Evolutionary conservation across 2,113 vertebrate species (phyloP), one percentile per base, ranked within the genome.

Genomic region (Oryzias melastigma): DNA sequence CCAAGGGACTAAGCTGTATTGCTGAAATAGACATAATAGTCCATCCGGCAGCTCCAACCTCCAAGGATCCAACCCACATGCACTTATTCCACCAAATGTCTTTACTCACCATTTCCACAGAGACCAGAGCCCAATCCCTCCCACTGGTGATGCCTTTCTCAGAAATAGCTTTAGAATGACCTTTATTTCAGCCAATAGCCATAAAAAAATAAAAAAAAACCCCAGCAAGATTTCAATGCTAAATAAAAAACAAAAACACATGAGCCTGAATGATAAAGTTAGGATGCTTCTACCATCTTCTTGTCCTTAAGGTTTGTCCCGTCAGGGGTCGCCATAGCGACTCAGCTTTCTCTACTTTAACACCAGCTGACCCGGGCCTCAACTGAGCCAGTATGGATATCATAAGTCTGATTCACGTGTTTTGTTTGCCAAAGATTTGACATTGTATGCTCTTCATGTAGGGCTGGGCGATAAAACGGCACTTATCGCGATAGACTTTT

Each of bases 21-120:
- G 73, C 70, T 77, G 68, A 82, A 71, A 71, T 65, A 52, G 53
- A 73, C 60, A 83, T 72, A 86, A 85, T 82, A 83, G 66, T 69
- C 48, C 71, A 63, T 79, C 40, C 19, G 61, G 62, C 53, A 52
- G 51, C 62, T 58, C 47, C 50, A 71, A 42, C n/a, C 42, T 63
- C 61, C 61, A 7, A 3, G 58, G 53, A 29, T 64, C 51, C 58
- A 60, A 57, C 60, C 66, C 69, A 65, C 71, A 80, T 61, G 62
- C 66, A 78, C 59, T 74, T 68, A 77, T 42, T 77, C 17, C 73
- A 73, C 56, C 74, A 55, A 68, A 54, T 58, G 58, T 69, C 68
- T 75, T 50, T 74, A 71, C 71, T 62, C 25, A 5, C 60, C 50
- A 35, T 65, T 58, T 80, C 78, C 66, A 64, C 72, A 50, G 74